Evolutionary conservation across 2,888 invertebrate genomes (phyloP).

Genomic region (Melanargia galathea): DNA sequence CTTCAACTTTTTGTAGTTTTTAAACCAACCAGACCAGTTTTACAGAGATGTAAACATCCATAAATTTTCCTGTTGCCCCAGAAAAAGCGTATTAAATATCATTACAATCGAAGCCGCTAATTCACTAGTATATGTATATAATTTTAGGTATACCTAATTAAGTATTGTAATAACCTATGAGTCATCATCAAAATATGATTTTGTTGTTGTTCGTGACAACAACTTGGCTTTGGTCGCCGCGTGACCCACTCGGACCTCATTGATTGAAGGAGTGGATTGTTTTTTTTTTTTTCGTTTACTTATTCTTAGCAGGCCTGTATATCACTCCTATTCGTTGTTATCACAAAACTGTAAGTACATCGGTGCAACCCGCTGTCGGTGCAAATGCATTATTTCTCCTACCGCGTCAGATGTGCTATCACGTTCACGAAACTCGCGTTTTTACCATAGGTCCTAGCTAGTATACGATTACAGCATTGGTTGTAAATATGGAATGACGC

Average conservation of each 20-base stretch:
- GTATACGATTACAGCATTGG: constrained; percentile 2
- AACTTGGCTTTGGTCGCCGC: constrained; percentile 40
- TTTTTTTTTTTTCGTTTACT: constrained; percentile 9
- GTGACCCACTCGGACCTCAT: constrained; percentile 11
- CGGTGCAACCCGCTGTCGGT: no score
- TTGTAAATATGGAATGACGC: constrained; percentile 17
- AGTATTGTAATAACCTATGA: constrained; percentile 31
- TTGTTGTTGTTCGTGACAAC: constrained; percentile 43
- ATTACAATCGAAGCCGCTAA: background rate
- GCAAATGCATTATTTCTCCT: no score
- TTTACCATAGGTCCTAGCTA: background rate
- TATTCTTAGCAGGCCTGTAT: no score
- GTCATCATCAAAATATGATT: constrained; percentile 42
- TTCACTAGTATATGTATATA: background rate
- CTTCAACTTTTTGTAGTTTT: background rate
- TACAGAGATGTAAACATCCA: background rate
- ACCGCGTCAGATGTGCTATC: background rate
- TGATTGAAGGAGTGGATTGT: constrained; percentile 21
- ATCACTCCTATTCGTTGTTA: no score
- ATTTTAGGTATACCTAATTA: background rate
- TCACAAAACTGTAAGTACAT: no score
- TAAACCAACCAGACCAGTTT: background rate
- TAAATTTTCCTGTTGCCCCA: constrained; percentile 15
- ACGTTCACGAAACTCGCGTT: background rate
- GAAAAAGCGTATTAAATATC: constrained; percentile 10